A percentile compares a stretch with the other conserved stretches of the same genome.
Conservation (phyloP, 1,140 invertebrate species). For the Eueides isabella region DNA sequence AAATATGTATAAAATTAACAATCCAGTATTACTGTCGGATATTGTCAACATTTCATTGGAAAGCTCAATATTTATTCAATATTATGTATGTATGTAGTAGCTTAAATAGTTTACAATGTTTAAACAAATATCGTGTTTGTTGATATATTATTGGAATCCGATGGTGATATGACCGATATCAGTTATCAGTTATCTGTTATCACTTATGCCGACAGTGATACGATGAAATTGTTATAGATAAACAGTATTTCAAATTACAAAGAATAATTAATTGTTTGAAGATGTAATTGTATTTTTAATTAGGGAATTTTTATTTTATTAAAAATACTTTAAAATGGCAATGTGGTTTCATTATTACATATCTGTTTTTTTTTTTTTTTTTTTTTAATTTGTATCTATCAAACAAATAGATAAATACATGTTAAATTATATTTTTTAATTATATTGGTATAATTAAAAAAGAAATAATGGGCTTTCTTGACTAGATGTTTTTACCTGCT, state of each 20-base stretch:
- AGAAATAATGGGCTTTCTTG: no score
- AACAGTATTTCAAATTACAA: conserved; percentile 41
- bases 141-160: not conserved
- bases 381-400: conserved; percentile 12
- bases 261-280: conserved; percentile 40
- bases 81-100: not conserved
- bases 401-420: no score
- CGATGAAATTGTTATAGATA: conserved; percentile 36
- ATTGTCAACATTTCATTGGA: not conserved
- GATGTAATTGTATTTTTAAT: conserved; percentile 43
- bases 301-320: conserved; percentile 44
- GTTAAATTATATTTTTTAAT: no score
- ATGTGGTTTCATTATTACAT: conserved; percentile 2
- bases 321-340: conserved; percentile 38
- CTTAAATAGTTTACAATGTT: not conserved
- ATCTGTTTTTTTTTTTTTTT: not conserved
- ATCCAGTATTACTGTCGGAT: not conserved
- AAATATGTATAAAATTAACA: conserved; percentile 6
- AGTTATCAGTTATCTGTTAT: conserved; percentile 4
- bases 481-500: no score
- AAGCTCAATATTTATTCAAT: not conserved
- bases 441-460: no score
- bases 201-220: not conserved
- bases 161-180: not conserved
- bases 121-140: not conserved